Evolutionary conservation across 2,113 vertebrate genomes (phyloP), one percentile per base, ranked within the genome.

Genomic region (Marcusenius ussheri): DNA sequence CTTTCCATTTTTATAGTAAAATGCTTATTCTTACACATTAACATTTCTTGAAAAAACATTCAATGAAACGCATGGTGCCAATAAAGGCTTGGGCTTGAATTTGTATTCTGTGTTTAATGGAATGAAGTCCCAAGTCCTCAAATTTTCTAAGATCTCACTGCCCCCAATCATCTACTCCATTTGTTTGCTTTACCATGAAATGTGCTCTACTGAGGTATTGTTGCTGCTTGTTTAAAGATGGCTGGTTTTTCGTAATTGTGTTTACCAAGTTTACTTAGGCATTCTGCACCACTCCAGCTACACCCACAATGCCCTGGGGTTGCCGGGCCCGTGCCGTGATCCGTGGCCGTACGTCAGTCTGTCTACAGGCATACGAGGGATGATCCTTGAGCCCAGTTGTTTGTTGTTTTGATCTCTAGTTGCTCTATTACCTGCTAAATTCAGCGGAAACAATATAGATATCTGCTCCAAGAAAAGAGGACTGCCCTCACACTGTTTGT

Each of bases 401-500:
- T 77, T 89, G 87, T 47, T 49, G 83, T 47, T 91, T 62, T 90
- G 88, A 17, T 84, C 45, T 85, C 3, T 47, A 53, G 66, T 88
- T 90, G 90, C 89, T 17, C 83, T 88, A 90, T 92, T 89, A 77
- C 87, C 83, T 53, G 35, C 83, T 90, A 70, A 90, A 88, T 91
- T 56, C 90, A 35, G 19, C 58, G 89, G 90, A 90, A 89, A 85
- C 53, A 91, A 88, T 46, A 84, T 51, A 83, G 49, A 56, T 84
- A 27, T 89, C 77, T 85, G 39, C 51, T 27, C 53, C 24, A 31
- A 49, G 80, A 90, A 88, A 47, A 91, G 80, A 77, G 80, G 24
- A 24, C 88, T 91, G 88, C 66, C 91, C 89, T 91, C 90, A 80
- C 53, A 83, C 83, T 88, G 90, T 91, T 92, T 91, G 80, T 88